A percentile compares a stretch with the other conserved stretches of the same genome.
phyloP scores from a whole-genome alignment of 2,888 invertebrate genomes.

The Meiosimyza decipiens region DNA sequence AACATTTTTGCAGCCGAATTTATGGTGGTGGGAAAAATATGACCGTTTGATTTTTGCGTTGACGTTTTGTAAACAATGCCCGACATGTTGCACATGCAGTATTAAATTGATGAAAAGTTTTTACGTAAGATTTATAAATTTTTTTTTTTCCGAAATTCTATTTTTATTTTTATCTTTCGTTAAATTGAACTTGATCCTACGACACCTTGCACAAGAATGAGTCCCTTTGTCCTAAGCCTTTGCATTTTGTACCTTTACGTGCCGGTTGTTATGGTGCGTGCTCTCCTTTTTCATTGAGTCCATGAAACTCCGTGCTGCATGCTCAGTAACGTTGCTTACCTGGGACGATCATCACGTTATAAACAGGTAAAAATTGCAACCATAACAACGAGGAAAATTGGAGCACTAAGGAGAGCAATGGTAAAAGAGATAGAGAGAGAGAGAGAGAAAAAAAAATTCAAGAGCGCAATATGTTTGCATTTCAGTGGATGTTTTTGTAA shows the following conservation, averaged over 20 bases:
- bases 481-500: no score
- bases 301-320: background rate
- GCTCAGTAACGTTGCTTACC: background rate
- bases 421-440: background rate
- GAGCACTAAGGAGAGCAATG: background rate
- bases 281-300: background rate
- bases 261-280: slow-evolving; percentile 32
- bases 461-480: no score
- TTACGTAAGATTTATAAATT: slow-evolving; percentile 35
- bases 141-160: slow-evolving; percentile 27
- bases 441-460: background rate
- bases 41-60: slow-evolving; percentile 25
- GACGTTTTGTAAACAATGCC: slow-evolving; percentile 49
- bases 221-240: slow-evolving; percentile 69
- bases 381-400: slow-evolving; percentile 21
- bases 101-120: background rate
- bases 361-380: slow-evolving; percentile 36
- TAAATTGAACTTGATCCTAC: slow-evolving; percentile 62
- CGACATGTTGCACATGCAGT: slow-evolving; percentile 23
- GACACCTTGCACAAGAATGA: slow-evolving; percentile 71
- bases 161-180: slow-evolving; percentile 27
- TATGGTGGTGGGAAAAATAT: slow-evolving; percentile 50
- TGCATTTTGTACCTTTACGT: slow-evolving; percentile 65
- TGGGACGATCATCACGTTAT: slow-evolving; percentile 18
- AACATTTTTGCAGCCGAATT: slow-evolving; percentile 51